Evolutionary conservation across 37 sponge, comb jelly and placozoan genomes (phyloP), one percentile per base, ranked within the genome.

Genomic region (Lycopodina hypogea): DNA sequence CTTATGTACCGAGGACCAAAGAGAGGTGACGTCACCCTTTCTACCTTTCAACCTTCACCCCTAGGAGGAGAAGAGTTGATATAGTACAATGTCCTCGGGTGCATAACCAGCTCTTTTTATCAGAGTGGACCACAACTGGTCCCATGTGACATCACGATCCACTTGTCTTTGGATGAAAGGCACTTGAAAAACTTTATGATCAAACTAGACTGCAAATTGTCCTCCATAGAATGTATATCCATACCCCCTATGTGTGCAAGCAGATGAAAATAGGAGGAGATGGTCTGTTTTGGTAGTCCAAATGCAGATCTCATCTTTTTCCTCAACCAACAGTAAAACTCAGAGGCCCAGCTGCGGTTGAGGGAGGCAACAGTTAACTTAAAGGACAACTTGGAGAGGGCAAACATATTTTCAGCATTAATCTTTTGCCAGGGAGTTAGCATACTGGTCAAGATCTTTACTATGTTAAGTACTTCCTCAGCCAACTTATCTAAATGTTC

Each of bases 371-470:
- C 42, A 36, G 42, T 32, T 17, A 84, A 71, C 17, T 59, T 62
- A 52, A 71, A 78, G 33, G 40, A 32, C 26, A 45, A 57, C 38
- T 55, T 73, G 42, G 87, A 63, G 37, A 66, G 15, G 24, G 74
- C 69, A 71, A 86, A 86, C 23, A 23, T 51, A 36, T 71, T 66
- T 59, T 68, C 67, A 69, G 87, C 87, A 68, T 86, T 76, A 32
- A 86, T 41, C 61, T 86, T 86, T 50, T 86, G 87, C 87, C 87
- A 86, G 50, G 80, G 76, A 26, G 81, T 56, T 23, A 86, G 62
- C 0, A 11, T 29, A 30, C 65, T 63, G 45, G 40, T 19, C 15
- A 28, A 0, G 24, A 84, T 78, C 15, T 33, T 58, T 17, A 36
- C 32, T 22, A 19, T 60, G 0, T 6, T 0, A 17, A 42, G 1